phyloP scores from a whole-genome alignment of 2,113 vertebrate genomes.

The Labeo rohita region DNA sequence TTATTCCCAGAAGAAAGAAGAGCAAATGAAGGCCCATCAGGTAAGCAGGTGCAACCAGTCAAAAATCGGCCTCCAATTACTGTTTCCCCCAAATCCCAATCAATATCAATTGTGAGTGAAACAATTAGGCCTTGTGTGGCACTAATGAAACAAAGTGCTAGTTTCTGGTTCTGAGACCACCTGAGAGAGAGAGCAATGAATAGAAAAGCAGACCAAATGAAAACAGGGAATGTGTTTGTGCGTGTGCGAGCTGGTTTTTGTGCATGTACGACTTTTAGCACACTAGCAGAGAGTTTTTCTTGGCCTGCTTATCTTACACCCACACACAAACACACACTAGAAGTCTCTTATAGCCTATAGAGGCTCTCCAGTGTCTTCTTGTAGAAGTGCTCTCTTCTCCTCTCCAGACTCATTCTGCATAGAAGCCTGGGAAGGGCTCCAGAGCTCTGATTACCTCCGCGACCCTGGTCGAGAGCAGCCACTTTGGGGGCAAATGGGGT shows the following conservation, averaged over 20 bases:
- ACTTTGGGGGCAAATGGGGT: slow-evolving; percentile 68
- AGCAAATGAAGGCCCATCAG: slow-evolving; percentile 60
- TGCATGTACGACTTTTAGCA: neutral
- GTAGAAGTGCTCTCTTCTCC: slow-evolving; percentile 46
- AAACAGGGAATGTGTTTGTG: neutral
- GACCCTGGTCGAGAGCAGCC: slow-evolving; percentile 70
- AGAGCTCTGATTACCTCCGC: slow-evolving; percentile 73
- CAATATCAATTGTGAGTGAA: slow-evolving; percentile 65
- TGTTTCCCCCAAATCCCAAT: slow-evolving; percentile 69
- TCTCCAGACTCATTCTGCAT: slow-evolving; percentile 45
- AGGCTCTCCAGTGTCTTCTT: slow-evolving; percentile 42
- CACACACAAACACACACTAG: slow-evolving; percentile 33
- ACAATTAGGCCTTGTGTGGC: slow-evolving; percentile 61
- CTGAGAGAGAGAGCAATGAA: slow-evolving; percentile 55
- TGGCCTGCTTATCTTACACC: slow-evolving; percentile 52
- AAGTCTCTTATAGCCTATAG: slow-evolving; percentile 19
- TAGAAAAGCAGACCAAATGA: slow-evolving; percentile 48
- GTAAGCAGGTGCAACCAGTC: slow-evolving; percentile 69
- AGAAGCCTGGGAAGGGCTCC: slow-evolving; percentile 74
- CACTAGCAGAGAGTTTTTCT: neutral
- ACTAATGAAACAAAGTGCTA: slow-evolving; percentile 65
- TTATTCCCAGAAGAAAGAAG: slow-evolving; percentile 61
- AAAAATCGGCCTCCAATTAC: slow-evolving; percentile 70
- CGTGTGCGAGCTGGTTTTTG: neutral
- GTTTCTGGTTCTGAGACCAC: slow-evolving; percentile 63